These are phyloP conservation scores for Liodrosophila aerea DNA, from an alignment of 2,888 invertebrate genomes.

Conservation along the genomic window DNA sequence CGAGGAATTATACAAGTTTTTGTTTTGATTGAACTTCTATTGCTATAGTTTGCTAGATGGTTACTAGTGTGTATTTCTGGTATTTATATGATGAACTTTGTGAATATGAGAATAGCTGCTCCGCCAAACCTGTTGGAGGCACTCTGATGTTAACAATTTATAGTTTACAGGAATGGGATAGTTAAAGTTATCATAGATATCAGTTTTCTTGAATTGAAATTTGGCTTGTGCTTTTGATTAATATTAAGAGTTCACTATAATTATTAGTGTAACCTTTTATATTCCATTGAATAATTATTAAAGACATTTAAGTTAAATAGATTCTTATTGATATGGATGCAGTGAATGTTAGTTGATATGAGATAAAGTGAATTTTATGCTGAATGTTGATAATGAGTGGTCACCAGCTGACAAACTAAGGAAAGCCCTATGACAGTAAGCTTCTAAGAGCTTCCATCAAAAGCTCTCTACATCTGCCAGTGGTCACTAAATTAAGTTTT, in stretches of 20 bases:
- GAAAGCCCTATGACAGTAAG: too few species aligned
- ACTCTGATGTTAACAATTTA: background rate
- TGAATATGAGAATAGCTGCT: constrained; percentile 2
- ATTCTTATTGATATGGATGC: too few species aligned
- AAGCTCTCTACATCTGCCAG: too few species aligned
- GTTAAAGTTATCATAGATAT: background rate
- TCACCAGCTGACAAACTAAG: too few species aligned
- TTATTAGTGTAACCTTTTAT: constrained; percentile 8
- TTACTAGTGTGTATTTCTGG: too few species aligned
- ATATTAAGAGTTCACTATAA: constrained; percentile 6
- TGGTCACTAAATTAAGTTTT: too few species aligned
- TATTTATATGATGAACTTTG: constrained; percentile 2
- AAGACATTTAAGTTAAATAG: background rate
- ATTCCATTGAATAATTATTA: background rate
- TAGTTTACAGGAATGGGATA: constrained; percentile 5
- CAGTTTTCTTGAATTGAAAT: constrained; percentile 3
- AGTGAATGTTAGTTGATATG: too few species aligned
- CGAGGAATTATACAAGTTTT: constrained; percentile 1
- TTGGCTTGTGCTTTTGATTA: background rate
- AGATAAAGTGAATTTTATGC: too few species aligned
- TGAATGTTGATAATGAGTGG: too few species aligned
- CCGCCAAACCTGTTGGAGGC: constrained; percentile 11
- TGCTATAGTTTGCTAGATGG: background rate
- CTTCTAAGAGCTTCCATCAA: too few species aligned
- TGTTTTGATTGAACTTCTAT: constrained; percentile 1